Evolutionary conservation across 2,888 invertebrate species (phyloP).

Genomic region (Cremastinae sp.): DNA sequence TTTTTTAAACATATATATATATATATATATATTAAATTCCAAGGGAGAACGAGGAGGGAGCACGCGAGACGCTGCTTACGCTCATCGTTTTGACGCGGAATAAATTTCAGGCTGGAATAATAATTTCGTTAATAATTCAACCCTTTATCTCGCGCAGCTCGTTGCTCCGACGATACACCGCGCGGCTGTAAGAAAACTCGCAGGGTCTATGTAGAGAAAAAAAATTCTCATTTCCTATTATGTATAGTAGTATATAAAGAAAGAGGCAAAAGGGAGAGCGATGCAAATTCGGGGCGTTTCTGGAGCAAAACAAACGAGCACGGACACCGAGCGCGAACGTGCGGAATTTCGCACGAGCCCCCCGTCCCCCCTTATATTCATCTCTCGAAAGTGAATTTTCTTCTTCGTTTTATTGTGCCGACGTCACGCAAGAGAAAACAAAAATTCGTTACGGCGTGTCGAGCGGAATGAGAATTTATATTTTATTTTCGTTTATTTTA

Average conservation of each 20-base stretch:
- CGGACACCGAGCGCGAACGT: conserved; percentile 42
- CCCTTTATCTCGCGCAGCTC: conserved; percentile 75
- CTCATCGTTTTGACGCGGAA: conserved; percentile 34
- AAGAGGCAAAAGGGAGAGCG: too few relatives aligned
- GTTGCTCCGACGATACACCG: conserved; percentile 62
- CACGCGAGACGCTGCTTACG: too few relatives aligned
- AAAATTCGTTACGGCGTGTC: conserved; percentile 27
- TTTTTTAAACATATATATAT: too few relatives aligned
- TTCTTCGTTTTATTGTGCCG: conserved; percentile 33
- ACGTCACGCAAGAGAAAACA: conserved; percentile 48
- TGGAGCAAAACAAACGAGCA: conserved; percentile 61
- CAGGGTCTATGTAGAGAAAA: neutral
- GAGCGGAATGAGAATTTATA: conserved; percentile 23
- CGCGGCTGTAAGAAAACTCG: neutral
- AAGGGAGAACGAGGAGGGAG: too few relatives aligned
- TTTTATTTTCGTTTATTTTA: too few relatives aligned
- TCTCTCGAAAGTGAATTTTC: conserved; percentile 16
- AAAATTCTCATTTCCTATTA: conserved; percentile 1
- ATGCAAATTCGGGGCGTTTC: conserved; percentile 63
- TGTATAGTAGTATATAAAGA: too few relatives aligned
- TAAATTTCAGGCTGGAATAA: conserved; percentile 79
- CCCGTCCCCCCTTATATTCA: conserved; percentile 20
- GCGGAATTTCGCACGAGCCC: conserved; percentile 57
- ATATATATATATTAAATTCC: too few relatives aligned
- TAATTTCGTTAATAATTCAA: conserved; percentile 78